Evolutionary conservation across 1,140 invertebrate species (phyloP).

Genomic region (Antheraea mylitta): DNA sequence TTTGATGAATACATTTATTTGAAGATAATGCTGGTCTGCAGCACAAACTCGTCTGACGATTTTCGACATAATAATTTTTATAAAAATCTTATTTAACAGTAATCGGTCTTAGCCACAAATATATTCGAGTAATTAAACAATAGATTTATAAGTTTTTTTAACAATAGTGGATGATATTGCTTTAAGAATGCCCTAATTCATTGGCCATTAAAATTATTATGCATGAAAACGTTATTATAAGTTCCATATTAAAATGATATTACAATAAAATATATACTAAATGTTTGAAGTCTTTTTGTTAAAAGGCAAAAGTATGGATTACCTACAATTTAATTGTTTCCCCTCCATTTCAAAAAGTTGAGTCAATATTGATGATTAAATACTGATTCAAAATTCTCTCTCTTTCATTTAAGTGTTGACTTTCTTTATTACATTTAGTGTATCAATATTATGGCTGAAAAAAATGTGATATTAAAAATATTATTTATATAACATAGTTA

Average conservation of each 20-base stretch:
- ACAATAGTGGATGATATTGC: no score
- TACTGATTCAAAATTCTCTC: constrained; percentile 1
- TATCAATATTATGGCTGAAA: background rate
- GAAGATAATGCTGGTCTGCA: no score
- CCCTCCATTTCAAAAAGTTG: background rate
- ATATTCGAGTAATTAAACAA: no score
- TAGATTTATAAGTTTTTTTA: no score
- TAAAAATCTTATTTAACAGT: no score
- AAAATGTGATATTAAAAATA: background rate
- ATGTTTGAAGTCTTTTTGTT: background rate
- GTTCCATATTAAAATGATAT: background rate
- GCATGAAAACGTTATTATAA: no score
- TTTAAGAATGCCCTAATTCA: no score
- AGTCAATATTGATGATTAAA: constrained; percentile 3
- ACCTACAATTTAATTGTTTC: background rate
- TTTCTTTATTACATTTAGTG: background rate
- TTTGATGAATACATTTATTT: no score
- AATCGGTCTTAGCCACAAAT: no score
- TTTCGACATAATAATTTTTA: no score
- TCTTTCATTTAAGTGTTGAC: background rate
- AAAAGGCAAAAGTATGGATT: background rate
- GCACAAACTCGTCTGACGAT: no score
- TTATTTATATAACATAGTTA: background rate
- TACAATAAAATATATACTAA: background rate
- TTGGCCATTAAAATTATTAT: no score